Conservation (phyloP, 1,140 invertebrate species). For the Ectropis grisescens region DNA sequence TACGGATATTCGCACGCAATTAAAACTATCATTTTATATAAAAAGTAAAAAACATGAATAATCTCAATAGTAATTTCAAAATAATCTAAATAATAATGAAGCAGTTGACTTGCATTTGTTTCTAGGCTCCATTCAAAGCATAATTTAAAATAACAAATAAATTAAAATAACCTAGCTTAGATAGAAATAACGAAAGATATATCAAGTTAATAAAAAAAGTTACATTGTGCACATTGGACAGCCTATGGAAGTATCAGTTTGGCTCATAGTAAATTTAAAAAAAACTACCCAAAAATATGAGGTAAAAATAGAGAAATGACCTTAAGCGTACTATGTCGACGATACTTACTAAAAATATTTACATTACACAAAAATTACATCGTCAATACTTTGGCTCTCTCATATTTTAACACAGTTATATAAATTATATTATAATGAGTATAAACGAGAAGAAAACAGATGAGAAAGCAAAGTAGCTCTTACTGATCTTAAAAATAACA, state of each 20-base stretch:
- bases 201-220: conserved; percentile 28
- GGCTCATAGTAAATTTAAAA: too few relatives aligned
- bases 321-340: too few relatives aligned
- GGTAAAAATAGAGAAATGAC: too few relatives aligned
- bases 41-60: conserved; percentile 59
- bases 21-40: conserved; percentile 38
- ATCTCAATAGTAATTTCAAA: conserved; percentile 65
- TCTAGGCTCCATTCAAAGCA: conserved; percentile 18
- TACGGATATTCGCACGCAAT: conserved; percentile 6
- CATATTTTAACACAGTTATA: conserved; percentile 18
- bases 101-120: conserved; percentile 27
- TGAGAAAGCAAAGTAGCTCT: conserved; percentile 37
- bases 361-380: too few relatives aligned
- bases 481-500: conserved; percentile 38
- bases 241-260: too few relatives aligned
- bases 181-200: too few relatives aligned
- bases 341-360: too few relatives aligned
- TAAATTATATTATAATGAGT: conserved; percentile 55
- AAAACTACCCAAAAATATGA: too few relatives aligned
- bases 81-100: conserved; percentile 33
- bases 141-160: conserved; percentile 34
- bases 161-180: conserved; percentile 14
- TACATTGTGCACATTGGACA: conserved; percentile 43
- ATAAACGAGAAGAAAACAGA: conserved; percentile 37
- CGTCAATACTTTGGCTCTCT: conserved; percentile 61